Conservation (phyloP, 2,888 invertebrate species). For the Luffia ferchaultella region DNA sequence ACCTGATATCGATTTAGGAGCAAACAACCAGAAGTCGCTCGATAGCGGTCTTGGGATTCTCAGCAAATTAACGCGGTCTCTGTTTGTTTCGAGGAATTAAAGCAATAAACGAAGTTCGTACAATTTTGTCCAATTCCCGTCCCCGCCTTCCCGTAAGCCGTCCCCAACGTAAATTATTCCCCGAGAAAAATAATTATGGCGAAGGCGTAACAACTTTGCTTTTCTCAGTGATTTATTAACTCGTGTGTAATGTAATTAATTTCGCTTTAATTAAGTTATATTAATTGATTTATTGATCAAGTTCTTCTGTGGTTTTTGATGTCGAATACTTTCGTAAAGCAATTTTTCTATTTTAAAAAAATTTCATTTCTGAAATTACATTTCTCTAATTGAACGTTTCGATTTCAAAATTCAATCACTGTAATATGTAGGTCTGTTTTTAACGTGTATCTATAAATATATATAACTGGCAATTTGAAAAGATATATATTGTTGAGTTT, state of each 20-base stretch:
- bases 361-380: too few species aligned
- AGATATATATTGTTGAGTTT: too few species aligned
- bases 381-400: too few species aligned
- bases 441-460: too few species aligned
- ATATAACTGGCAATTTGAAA: too few species aligned
- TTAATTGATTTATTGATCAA: not conserved
- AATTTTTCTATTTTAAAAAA: too few species aligned
- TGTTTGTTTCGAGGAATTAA: slow-evolving; percentile 1
- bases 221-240: not conserved
- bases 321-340: too few species aligned
- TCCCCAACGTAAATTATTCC: not conserved
- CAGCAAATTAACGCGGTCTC: not conserved
- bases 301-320: not conserved
- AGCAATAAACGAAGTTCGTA: slow-evolving; percentile 2
- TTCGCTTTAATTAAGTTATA: not conserved
- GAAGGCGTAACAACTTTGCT: not conserved
- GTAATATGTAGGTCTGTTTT: too few species aligned
- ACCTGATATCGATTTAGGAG: too few species aligned
- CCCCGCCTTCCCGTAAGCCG: not conserved
- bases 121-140: not conserved
- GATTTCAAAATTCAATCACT: too few species aligned
- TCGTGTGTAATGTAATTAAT: not conserved
- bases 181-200: not conserved
- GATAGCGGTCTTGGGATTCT: too few species aligned
- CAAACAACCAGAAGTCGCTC: too few species aligned